Conservation (phyloP, 2,888 invertebrate genomes). For the Aleiodes testaceus region DNA sequence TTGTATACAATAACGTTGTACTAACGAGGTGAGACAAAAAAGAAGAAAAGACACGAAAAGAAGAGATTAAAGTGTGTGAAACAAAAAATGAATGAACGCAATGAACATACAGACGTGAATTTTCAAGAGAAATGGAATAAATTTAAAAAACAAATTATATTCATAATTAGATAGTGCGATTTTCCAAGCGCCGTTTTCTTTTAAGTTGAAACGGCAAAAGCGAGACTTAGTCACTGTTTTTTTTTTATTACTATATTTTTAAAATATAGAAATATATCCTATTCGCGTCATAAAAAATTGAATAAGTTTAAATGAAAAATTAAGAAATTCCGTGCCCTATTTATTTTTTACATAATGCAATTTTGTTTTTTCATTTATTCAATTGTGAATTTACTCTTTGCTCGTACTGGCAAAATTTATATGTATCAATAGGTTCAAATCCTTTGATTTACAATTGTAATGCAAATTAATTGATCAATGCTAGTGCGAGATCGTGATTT, state of each 20-base stretch:
- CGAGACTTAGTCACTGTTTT: constrained; percentile 70
- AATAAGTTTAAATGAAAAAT: constrained; percentile 51
- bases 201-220: constrained; percentile 63
- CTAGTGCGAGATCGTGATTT: constrained; percentile 27
- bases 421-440: constrained; percentile 18
- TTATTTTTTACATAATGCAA: constrained; percentile 65
- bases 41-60: constrained; percentile 20
- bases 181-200: constrained; percentile 63
- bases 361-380: constrained; percentile 15
- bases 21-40: constrained; percentile 41
- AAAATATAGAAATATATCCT: constrained; percentile 54
- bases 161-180: constrained; percentile 61
- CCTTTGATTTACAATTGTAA: constrained; percentile 10
- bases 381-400: constrained; percentile 23
- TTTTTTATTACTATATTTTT: constrained; percentile 67
- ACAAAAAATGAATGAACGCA: constrained; percentile 21
- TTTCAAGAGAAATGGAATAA: too few relatives aligned
- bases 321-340: constrained; percentile 63
- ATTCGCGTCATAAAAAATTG: constrained; percentile 64
- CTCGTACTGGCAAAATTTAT: constrained; percentile 4
- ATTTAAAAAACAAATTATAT: constrained; percentile 48
- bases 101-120: constrained; percentile 21
- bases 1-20: constrained; percentile 62
- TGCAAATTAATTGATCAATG: constrained; percentile 23
- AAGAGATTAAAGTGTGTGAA: constrained; percentile 40